Evolutionary conservation across 2,113 vertebrate genomes (phyloP), one percentile per base, ranked within the genome.

Genomic region (Melanostigma gelatinosum): DNA sequence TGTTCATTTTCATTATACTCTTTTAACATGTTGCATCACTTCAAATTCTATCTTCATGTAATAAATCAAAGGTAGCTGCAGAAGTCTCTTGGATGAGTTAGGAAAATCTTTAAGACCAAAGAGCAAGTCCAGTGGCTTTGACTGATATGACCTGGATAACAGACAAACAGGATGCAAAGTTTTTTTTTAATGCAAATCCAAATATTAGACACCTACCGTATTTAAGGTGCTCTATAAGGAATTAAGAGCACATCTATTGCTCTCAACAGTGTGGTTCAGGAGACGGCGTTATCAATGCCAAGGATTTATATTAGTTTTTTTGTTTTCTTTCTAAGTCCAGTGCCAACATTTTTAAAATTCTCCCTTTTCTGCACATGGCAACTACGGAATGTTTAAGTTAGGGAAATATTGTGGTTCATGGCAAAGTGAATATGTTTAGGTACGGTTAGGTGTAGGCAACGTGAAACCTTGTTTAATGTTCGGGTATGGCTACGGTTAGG

Each of bases 11-110:
- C 68, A 42, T 32, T 74, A 74, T 52, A 46, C 44, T 78, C 69
- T 75, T 84, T 57, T 77, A 85, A 87, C 60, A 79, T 80, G 46
- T 88, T 83, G 81, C 69, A 80, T 84, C 84, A 84, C 82, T 83
- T 74, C 44, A 71, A 75, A 70, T 87, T 44, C 72, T 58, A 63
- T 63, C 18, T 70, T 10, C 20, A 75, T 72, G 29, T 60, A 62
- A 69, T 52, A 48, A 80, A 75, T 89, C 68, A 86, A 87, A 82
- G 57, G 50, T 16, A 27, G 34, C 29, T 72, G 71, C 66, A 63
- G 71, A 57, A 24, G 8, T 27, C 20, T 48, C 22, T 62, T 61
- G 27, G 48, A 79, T 36, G 15, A 63, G 48, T 54, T 69, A 8
- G 38, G 29, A 9, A 63, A 10, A 57, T 60, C 3, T 38, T 69